Conservation (phyloP, 2,113 vertebrate genomes). For the Neoarius graeffei region DNA sequence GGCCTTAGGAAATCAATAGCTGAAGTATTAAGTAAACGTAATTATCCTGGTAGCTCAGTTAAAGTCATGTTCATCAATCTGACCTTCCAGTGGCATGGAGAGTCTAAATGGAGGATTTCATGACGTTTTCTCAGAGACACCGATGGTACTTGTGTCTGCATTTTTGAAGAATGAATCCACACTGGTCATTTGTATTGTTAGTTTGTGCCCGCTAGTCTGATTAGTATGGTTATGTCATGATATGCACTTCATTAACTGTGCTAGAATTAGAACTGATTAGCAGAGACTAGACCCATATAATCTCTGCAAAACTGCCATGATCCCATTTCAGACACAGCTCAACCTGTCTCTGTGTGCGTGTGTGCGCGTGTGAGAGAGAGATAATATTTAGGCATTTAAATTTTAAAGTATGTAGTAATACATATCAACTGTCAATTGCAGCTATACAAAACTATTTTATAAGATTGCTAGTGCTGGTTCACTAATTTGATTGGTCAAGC, state of each 20-base stretch:
- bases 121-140: neutral
- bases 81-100: neutral
- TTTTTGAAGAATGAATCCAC: neutral
- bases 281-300: slow-evolving; percentile 31
- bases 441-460: neutral
- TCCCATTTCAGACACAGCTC: slow-evolving; percentile 23
- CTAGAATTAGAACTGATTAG: slow-evolving; percentile 40
- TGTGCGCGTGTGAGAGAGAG: slow-evolving; percentile 2
- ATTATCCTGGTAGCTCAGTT: slow-evolving; percentile 5
- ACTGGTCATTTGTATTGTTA: neutral
- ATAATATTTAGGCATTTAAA: neutral
- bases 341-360: slow-evolving; percentile 26
- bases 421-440: neutral
- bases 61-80: neutral
- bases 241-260: slow-evolving; percentile 30
- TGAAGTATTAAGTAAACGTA: slow-evolving; percentile 13
- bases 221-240: neutral
- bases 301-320: slow-evolving; percentile 28
- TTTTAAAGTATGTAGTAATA: neutral
- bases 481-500: neutral
- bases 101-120: neutral
- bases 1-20: slow-evolving; percentile 11
- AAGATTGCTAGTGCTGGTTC: neutral
- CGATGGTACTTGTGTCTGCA: neutral
- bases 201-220: neutral